Evolutionary conservation across 2,888 invertebrate species (phyloP), one percentile per base, ranked within the genome.

Genomic region (Apantesis nais): DNA sequence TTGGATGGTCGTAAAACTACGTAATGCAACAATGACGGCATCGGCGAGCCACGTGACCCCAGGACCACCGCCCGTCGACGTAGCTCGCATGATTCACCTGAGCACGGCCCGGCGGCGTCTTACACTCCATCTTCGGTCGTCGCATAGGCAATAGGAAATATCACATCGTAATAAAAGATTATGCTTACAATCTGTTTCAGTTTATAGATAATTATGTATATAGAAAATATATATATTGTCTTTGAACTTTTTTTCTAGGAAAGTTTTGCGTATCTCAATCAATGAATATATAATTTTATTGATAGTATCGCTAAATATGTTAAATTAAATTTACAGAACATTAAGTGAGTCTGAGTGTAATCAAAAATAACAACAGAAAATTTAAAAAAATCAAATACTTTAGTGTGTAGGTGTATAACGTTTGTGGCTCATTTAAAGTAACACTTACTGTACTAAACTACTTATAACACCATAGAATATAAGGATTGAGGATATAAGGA

Each of bases 121-220:
- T 87, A 87, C 90, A 93, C 92, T 91, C 93, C 92, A 82, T 75
- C 83, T 85, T 76, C 85, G 79, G 85, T 87, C 88, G 85, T 87
- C 88, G 90, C 90, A 90, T 90, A 91, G 91, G 85, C 90, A 93
- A 93, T 93, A 89, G 90, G 89, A 92, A 93, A 93, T 92, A 86
- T 91, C 91, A 88, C 87, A 87, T 86, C 84, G 85, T 87, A 87
- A 90, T 90, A 89, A 83, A 84, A 79, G 81, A 81, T 85, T 86
- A 86, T 86, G 84, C 84, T 83, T 85, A 86, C 85, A 85, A 85
- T 83, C 85, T 77, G 80, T 82, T 83, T 82, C 85, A 84, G 81
- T 82, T 82, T 74, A 66, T 73, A 34, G 55, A 77, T 48, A 48
- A 9, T 52, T n/a, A n/a, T n/a, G 48, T n/a, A n/a, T n/a, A n/a